A percentile compares a stretch with the other conserved stretches of the same genome.
Evolutionary conservation across 2,113 vertebrate species (phyloP).

Genomic region (Ancistrus triradiatus): DNA sequence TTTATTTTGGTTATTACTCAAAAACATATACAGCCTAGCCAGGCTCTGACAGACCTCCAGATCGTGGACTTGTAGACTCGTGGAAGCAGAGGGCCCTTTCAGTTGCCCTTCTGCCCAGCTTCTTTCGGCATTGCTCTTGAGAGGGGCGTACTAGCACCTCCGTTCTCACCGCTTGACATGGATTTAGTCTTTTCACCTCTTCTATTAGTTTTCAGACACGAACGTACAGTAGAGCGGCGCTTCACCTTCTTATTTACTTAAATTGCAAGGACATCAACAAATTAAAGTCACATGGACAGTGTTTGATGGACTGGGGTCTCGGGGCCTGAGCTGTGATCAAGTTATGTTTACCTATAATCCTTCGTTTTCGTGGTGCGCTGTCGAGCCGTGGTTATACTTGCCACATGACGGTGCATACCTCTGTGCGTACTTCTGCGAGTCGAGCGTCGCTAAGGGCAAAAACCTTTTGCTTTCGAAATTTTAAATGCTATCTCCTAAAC

Average conservation of each 20-base stretch:
- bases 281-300: conserved; percentile 10
- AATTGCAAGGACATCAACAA: conserved; percentile 13
- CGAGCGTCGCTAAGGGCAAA: no score
- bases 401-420: no score
- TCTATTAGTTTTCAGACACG: conserved; percentile 9
- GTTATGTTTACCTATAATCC: conserved; percentile 32
- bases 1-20: conserved; percentile 23
- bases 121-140: no score
- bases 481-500: no score
- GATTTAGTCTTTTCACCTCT: conserved; percentile 19
- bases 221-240: neutral
- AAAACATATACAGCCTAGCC: conserved; percentile 9
- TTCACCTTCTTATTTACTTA: conserved; percentile 11
- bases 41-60: conserved; percentile 21
- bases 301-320: neutral
- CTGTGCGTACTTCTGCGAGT: no score
- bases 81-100: neutral
- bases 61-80: conserved; percentile 15
- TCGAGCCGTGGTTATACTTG: no score
- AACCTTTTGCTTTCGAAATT: no score
- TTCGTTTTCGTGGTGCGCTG: conserved; percentile 43
- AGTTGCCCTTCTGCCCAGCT: neutral
- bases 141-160: conserved; percentile 4
- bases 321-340: conserved; percentile 28
- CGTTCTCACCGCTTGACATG: neutral